Percentiles rank a stretch among this genome's conserved stretches.
Evolutionary conservation across 2,888 invertebrate species (phyloP).

Genomic region (Thecocarcelia acutangulata): DNA sequence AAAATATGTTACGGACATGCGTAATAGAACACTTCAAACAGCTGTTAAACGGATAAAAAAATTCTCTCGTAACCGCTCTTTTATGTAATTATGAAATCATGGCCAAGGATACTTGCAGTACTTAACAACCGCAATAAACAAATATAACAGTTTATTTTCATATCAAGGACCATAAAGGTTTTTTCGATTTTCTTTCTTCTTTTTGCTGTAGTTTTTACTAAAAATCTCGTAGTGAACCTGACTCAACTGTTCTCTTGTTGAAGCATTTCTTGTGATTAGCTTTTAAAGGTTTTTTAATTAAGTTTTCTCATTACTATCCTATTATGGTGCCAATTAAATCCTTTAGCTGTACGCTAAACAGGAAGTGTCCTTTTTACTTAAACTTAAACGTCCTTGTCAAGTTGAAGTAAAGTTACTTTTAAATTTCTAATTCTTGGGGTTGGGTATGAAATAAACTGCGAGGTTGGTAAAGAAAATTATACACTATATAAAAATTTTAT

Average conservation of each 20-base stretch:
- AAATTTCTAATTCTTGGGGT: too few relatives aligned
- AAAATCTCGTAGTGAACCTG: neutral
- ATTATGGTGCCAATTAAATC: neutral
- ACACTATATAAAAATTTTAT: too few relatives aligned
- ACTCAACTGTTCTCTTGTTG: neutral
- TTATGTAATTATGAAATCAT: constrained; percentile 7
- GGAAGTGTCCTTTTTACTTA: neutral
- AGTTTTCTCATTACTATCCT: neutral
- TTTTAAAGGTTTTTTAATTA: constrained; percentile 23
- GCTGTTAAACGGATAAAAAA: constrained; percentile 33
- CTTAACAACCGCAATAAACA: neutral
- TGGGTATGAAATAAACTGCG: too few relatives aligned
- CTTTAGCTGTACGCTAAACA: neutral
- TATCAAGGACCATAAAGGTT: neutral
- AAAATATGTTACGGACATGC: neutral
- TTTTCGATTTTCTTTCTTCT: too few relatives aligned
- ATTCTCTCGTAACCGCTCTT: neutral
- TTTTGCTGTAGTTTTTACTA: too few relatives aligned
- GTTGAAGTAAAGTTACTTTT: too few relatives aligned
- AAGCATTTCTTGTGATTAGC: neutral
- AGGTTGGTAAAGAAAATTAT: too few relatives aligned
- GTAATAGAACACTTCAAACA: neutral
- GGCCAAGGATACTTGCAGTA: constrained; percentile 16
- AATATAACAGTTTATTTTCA: constrained; percentile 11
- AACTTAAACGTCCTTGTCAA: too few relatives aligned